These are phyloP conservation scores for Dryobotodes eremita DNA, from an alignment of 2,888 invertebrate species.

Conservation along the genomic window DNA sequence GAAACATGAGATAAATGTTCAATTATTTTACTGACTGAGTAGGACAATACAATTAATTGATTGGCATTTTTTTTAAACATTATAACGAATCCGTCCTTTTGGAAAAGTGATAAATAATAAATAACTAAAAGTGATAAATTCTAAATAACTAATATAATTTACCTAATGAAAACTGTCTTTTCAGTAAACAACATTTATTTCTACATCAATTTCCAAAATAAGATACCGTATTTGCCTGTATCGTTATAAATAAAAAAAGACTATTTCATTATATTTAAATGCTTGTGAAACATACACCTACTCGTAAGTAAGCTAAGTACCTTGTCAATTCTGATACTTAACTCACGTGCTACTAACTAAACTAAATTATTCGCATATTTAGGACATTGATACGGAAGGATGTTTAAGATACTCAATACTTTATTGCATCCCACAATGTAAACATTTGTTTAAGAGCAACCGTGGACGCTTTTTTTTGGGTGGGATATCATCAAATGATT, in stretches of 20 bases:
- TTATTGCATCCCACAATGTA: no score
- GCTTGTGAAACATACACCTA: neutral
- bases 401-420: neutral
- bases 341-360: neutral
- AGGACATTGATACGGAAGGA: neutral
- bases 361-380: neutral
- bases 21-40: neutral
- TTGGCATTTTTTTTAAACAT: neutral
- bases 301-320: no score
- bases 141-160: neutral
- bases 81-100: neutral
- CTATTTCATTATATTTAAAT: neutral
- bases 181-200: neutral
- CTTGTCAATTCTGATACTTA: neutral
- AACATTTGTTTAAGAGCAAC: no score
- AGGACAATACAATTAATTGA: no score
- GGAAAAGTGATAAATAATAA: neutral
- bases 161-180: neutral
- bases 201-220: neutral
- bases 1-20: neutral
- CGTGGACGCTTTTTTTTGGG: no score
- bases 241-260: neutral
- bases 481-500: no score
- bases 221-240: neutral
- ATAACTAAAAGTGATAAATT: no score